phyloP scores from a whole-genome alignment of 2,888 invertebrate species.

The Mythimna albipuncta region DNA sequence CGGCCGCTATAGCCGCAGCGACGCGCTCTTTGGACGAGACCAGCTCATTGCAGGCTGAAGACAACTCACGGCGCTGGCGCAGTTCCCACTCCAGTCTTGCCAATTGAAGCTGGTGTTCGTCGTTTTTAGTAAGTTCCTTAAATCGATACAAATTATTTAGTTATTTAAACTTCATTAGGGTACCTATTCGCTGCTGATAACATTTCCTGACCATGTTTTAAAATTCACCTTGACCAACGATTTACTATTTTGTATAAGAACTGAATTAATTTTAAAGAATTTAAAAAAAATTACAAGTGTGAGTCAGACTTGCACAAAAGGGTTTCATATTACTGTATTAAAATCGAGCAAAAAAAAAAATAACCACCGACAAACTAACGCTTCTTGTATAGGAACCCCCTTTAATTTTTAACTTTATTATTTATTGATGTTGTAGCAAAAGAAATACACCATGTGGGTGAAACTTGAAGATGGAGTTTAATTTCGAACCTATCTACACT shows the following conservation, averaged over 20 bases:
- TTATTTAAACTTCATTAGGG: background rate
- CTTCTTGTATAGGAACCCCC: too few species aligned
- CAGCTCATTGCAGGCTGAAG: conserved; percentile 94
- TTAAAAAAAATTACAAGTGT: background rate
- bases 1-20: conserved; percentile 93
- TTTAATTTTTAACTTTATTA: too few species aligned
- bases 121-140: conserved; percentile 92
- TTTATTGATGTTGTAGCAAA: too few species aligned
- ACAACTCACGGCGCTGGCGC: conserved; percentile 95
- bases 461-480: too few species aligned
- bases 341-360: background rate
- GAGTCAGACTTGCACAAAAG: background rate
- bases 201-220: too few species aligned
- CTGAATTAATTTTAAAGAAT: too few species aligned
- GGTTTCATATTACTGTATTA: too few species aligned
- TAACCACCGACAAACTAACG: background rate
- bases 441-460: too few species aligned
- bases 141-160: conserved; percentile 49
- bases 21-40: conserved; percentile 95
- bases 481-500: too few species aligned
- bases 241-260: too few species aligned
- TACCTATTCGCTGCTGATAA: too few species aligned
- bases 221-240: too few species aligned
- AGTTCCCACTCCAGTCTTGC: conserved; percentile 98
- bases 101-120: conserved; percentile 95